These are phyloP conservation scores for Chloropsis hardwickii DNA, from an alignment of 2,113 vertebrate species.

Conservation along the genomic window DNA sequence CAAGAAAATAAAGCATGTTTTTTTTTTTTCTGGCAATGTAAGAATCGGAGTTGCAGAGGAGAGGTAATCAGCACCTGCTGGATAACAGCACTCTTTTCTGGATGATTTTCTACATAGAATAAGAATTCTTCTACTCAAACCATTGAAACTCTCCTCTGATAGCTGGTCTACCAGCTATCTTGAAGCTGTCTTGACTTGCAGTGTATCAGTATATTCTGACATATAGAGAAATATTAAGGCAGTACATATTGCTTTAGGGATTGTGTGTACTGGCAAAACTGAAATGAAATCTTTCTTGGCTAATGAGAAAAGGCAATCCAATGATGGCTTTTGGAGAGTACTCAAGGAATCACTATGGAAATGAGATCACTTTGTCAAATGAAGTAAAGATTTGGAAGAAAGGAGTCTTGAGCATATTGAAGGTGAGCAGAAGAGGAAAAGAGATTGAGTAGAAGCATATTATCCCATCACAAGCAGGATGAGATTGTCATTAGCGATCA, in stretches of 20 bases:
- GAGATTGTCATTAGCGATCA: neutral
- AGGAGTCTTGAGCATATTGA: neutral
- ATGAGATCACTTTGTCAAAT: neutral
- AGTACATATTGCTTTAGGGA: neutral
- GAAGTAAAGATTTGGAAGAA: neutral
- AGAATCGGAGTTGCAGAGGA: neutral
- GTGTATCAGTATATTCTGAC: neutral
- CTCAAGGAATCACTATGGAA: neutral
- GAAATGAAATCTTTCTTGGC: neutral
- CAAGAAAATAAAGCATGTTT: neutral
- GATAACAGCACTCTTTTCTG: neutral
- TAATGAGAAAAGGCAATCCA: neutral
- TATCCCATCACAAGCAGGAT: neutral
- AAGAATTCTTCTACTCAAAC: neutral
- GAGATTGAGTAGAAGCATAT: neutral
- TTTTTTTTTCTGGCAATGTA: neutral
- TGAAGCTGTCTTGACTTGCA: neutral
- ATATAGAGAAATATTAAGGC: neutral
- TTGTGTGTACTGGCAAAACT: neutral
- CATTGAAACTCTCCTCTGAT: neutral
- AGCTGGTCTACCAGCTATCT: fast-evolving
- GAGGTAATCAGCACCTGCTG: neutral
- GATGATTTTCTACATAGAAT: neutral
- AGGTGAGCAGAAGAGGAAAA: neutral
- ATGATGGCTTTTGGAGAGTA: neutral